Conservation (phyloP, 1,140 invertebrate genomes). For the Drosophila bocqueti region DNA sequence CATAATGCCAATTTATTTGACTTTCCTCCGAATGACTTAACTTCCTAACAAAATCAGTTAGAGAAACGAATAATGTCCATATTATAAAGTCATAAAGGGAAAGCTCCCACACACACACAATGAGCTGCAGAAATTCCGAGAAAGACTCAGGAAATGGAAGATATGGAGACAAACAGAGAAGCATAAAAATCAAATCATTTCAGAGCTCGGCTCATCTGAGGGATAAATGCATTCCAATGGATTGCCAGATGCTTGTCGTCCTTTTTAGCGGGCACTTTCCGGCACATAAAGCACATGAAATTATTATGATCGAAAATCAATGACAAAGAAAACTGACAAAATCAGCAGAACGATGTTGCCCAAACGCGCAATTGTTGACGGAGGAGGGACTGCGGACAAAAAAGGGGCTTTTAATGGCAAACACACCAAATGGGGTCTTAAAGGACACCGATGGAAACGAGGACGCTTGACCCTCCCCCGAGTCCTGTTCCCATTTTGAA, state of each 20-base stretch:
- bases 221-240: constrained; percentile 65
- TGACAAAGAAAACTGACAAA: constrained; percentile 79
- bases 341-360: constrained; percentile 58
- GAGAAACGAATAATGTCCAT: constrained; percentile 7
- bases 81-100: constrained; percentile 56
- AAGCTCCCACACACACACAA: constrained; percentile 18
- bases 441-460: constrained; percentile 18
- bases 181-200: constrained; percentile 73
- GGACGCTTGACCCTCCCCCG: constrained; percentile 43
- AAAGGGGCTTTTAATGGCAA: constrained; percentile 24
- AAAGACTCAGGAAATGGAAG: constrained; percentile 39
- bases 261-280: constrained; percentile 54
- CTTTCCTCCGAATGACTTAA: not conserved
- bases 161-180: constrained; percentile 34
- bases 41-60: constrained; percentile 1
- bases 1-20: constrained; percentile 1
- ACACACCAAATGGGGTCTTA: constrained; percentile 26
- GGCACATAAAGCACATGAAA: constrained; percentile 76
- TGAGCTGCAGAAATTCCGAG: constrained; percentile 15
- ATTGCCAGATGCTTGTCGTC: constrained; percentile 52
- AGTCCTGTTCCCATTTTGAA: constrained; percentile 28
- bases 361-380: constrained; percentile 27
- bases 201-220: constrained; percentile 26
- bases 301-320: constrained; percentile 82
- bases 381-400: not conserved